Base-by-base conservation (phyloP, 2,888 invertebrate species). In the Syrphus vitripennis region DNA sequence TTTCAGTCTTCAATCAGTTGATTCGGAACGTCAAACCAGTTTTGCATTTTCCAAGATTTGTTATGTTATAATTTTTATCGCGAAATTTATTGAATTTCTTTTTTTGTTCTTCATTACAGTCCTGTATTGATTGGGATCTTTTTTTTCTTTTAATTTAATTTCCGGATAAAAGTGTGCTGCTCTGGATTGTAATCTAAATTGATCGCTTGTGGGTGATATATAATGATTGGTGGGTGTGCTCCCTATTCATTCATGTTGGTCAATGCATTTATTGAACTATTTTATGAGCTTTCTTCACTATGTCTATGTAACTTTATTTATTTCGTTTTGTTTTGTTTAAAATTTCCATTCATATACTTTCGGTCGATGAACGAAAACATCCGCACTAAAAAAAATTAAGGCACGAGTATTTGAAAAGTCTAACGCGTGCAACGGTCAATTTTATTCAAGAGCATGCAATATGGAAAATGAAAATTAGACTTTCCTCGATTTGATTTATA, bases 341-440 rank as follows among this genome's bases (percentile, higher is more conserved):
- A 45, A 40, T 42, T 45, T 6, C 57, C 48, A 83, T 83, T 83
- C 79, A 83, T 79, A 83, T 79, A 83, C 83, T 83, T 79, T 70
- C 55, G 50, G 69, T 4, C 69, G 37, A 12, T 4, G 12, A 1
- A 16, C 55, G 12, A 19, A 9, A 14, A 53, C 53, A 48, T 40
- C 50, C 50, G 50, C 50, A 37, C 34, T 14, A n/a, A 37, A 24
- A 50, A 34, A 34, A 34, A 3, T 34, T 67, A 48, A 42, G 50
- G 42, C 26, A 29, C 34, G 34, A 67, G 26, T 63, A 29, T 65
- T 3, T 45, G 19, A 29, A 7, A 42, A 45, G 29, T 29, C 7
- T 14, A 67, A 50, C 48, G 67, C 48, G 48, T 67, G 34, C 48
- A 50, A 48, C 48, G 31, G 31, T 48, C 45, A 65, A 59, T 24